Evolutionary conservation across 2,888 invertebrate genomes (phyloP).

Genomic region (Cerastis leucographa): DNA sequence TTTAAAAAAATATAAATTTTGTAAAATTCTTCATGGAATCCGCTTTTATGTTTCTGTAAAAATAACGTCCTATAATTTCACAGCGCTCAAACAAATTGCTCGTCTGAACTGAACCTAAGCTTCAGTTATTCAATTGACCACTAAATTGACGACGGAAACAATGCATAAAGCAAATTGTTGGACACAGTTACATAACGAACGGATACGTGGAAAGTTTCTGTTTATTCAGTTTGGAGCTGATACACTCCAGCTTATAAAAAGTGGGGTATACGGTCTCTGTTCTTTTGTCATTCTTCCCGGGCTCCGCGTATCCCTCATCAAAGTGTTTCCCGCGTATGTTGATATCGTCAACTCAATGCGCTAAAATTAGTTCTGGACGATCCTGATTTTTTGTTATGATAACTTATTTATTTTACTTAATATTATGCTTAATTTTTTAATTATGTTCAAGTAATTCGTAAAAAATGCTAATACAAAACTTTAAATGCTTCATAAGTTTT

Average conservation of each 20-base stretch:
- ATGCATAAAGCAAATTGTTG: conserved; percentile 45
- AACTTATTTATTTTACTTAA: neutral
- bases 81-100: neutral
- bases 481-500: neutral
- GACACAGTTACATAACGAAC: conserved; percentile 18
- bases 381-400: neutral
- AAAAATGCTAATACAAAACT: neutral
- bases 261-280: neutral
- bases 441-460: neutral
- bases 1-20: too few species aligned
- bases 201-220: conserved; percentile 3
- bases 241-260: neutral
- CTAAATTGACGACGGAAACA: conserved; percentile 60
- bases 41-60: neutral
- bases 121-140: conserved; percentile 52
- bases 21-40: neutral
- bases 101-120: conserved; percentile 7
- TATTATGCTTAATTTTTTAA: neutral
- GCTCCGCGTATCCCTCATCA: neutral
- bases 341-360: neutral
- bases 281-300: neutral
- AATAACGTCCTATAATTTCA: neutral
- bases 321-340: neutral
- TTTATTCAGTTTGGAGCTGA: neutral
- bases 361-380: neutral